Evolutionary conservation across 2,888 invertebrate genomes (phyloP).

Genomic region (Meganola albula): DNA sequence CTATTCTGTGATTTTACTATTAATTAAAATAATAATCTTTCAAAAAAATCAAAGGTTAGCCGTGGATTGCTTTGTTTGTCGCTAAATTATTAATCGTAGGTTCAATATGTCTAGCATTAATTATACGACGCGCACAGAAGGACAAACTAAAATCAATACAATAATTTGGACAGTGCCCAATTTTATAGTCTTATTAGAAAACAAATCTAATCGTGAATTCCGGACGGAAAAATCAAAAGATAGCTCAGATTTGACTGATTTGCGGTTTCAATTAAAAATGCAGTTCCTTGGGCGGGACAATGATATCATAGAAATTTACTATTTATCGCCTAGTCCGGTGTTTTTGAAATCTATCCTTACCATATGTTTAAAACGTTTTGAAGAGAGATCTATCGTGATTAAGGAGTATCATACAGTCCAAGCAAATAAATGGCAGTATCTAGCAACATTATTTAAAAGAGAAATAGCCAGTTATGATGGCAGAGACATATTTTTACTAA

Average conservation of each 20-base stretch:
- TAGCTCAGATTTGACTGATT: conserved; percentile 31
- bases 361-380: conserved; percentile 60
- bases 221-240: conserved; percentile 54
- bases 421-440: conserved; percentile 67
- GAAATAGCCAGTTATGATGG: conserved; percentile 56
- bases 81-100: neutral
- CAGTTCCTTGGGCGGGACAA: conserved; percentile 60
- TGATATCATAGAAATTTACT: conserved; percentile 65
- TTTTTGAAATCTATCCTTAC: conserved; percentile 61
- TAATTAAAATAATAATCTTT: no score
- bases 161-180: conserved; percentile 64
- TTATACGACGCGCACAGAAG: conserved; percentile 59
- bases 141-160: conserved; percentile 61
- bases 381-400: conserved; percentile 61
- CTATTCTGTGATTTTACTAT: no score
- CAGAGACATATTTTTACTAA: conserved; percentile 50
- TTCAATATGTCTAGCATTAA: conserved; percentile 33
- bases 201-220: conserved; percentile 53
- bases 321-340: conserved; percentile 53
- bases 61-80: no score
- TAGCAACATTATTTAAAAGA: conserved; percentile 59
- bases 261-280: conserved; percentile 63
- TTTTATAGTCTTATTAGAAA: conserved; percentile 52
- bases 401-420: conserved; percentile 64
- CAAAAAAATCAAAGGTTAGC: no score